phyloP scores from a whole-genome alignment of 2,113 vertebrate genomes.

The Todiramphus saurophagus region DNA sequence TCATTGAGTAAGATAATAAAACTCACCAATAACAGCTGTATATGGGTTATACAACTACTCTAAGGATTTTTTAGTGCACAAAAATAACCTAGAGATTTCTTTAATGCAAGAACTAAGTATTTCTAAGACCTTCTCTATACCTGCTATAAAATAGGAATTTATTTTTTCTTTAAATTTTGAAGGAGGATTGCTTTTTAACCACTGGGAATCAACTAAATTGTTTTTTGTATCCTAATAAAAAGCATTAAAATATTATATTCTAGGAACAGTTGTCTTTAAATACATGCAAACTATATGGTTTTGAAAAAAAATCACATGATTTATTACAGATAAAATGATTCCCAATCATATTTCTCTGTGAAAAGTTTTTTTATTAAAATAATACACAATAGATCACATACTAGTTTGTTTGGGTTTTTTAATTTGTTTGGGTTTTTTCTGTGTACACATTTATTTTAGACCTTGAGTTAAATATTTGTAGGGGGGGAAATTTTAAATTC shows the following conservation, averaged over 20 bases:
- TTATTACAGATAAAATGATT: not conserved
- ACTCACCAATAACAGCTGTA: not conserved
- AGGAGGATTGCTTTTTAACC: not conserved
- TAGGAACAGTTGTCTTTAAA: not conserved
- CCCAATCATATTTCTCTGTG: not conserved
- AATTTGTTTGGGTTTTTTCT: rapidly evolving
- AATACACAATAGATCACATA: not conserved
- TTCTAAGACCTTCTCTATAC: not conserved
- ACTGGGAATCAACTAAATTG: not conserved
- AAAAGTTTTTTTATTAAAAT: not conserved
- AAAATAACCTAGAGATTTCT: not conserved
- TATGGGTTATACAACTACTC: not conserved
- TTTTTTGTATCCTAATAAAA: not conserved
- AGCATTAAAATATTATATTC: not conserved
- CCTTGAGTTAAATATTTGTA: not conserved
- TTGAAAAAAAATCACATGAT: not conserved
- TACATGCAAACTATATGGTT: not conserved
- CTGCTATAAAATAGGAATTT: not conserved
- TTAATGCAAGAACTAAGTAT: not conserved
- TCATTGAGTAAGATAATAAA: not conserved
- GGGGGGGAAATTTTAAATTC: not conserved
- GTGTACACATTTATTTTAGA: not conserved
- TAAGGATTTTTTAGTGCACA: not conserved
- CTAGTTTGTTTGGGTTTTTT: rapidly evolving
- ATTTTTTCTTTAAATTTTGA: not conserved